Evolutionary conservation across 1,140 invertebrate genomes (phyloP), one percentile per base, ranked within the genome.

Genomic region (Pogonomyrmex barbatus): DNA sequence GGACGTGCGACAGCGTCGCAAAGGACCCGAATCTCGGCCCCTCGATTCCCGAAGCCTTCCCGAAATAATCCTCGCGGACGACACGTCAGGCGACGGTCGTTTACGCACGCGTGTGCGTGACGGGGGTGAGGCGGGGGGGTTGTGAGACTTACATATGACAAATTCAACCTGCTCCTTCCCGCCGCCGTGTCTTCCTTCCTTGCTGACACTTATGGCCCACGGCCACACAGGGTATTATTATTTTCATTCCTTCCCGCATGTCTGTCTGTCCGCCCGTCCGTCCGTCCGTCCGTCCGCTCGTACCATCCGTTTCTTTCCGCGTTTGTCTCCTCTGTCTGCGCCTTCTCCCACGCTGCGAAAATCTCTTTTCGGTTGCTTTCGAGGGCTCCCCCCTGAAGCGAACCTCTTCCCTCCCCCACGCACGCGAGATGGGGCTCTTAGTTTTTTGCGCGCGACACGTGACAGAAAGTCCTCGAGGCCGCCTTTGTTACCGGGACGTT

Each of bases 201-300:
- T 87, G 75, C 91, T 91, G 91, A 93, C 92, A 92, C 93, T 91
- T 92, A 92, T 93, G 92, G 92, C 92, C 93, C 91, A 85, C 88
- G 93, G 93, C 92, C 93, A 92, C 86, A 85, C 88, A 85, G 86
- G 87, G 81, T 92, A 93, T 94, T 94, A 94, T 93, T 94, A 94
- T 94, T 94, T 93, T 93, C 93, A 93, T 93, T 93, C 91, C 93
- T 93, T 93, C 91, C 90, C 91, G 91, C 90, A 90, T 88, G 88
- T 92, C 91, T 91, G 91, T 88, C 91, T 90, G 90, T 52, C 89
- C 42, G 58, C 65, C 91, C 83, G 91, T 90, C 91, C 45, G 47
- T 68, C 39, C 4, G 52, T 60, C 39, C 76, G 54, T 60, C 65
- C 77, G 33, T 82, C 78, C 63, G 85, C 56, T 92, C 87, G 24